These are phyloP conservation scores for Takifugu ocellatus DNA, from an alignment of 2,797 vertebrate genomes.

Conservation along the genomic window DNA sequence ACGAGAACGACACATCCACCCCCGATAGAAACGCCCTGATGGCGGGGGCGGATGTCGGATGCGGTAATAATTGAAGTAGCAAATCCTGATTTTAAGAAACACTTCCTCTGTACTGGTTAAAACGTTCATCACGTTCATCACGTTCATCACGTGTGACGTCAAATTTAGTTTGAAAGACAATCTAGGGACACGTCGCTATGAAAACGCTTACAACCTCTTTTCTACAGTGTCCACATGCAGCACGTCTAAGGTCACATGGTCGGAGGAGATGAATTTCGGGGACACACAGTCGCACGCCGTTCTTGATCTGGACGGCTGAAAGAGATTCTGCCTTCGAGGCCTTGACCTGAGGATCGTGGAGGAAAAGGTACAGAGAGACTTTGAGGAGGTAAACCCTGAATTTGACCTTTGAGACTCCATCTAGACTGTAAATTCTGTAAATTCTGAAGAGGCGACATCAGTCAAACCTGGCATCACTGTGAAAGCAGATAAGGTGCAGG, in stretches of 20 bases:
- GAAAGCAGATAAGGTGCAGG: constrained; percentile 35
- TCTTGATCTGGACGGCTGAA: constrained; percentile 72
- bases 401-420: too few relatives aligned
- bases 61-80: constrained; percentile 26
- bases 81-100: too few relatives aligned
- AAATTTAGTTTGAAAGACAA: neutral
- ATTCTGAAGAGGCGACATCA: too few relatives aligned
- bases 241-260: constrained; percentile 73
- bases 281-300: constrained; percentile 61
- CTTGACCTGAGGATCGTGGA: constrained; percentile 72
- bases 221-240: constrained; percentile 65
- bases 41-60: neutral
- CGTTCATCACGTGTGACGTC: neutral
- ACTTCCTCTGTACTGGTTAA: neutral
- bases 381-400: neutral
- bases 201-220: neutral
- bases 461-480: constrained; percentile 17
- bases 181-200: neutral
- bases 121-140: neutral
- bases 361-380: constrained; percentile 77
- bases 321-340: constrained; percentile 78
- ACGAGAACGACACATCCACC: neutral
- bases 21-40: neutral
- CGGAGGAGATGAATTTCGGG: constrained; percentile 63
- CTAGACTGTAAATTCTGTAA: too few relatives aligned